Percentiles rank a stretch among this genome's conserved stretches.
phyloP scores from a whole-genome alignment of 1,140 invertebrate species.

The Chironomus tepperi region DNA sequence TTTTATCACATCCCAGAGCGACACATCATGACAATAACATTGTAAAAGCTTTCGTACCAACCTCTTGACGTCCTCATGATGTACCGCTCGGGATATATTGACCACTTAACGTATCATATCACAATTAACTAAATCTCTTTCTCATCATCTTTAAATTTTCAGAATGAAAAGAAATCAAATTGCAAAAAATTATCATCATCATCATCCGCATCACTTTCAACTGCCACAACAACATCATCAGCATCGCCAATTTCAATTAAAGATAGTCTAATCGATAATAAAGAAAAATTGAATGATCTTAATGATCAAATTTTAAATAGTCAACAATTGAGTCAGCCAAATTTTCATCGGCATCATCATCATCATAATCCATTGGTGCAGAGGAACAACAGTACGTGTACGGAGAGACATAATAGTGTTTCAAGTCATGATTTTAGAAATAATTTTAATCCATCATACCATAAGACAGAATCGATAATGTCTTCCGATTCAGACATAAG shows the following conservation, averaged over 20 bases:
- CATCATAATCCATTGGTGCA: not conserved
- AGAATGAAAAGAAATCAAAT: constrained; percentile 19
- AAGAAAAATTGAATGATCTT: constrained; percentile 20
- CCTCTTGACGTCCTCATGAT: no score
- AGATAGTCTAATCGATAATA: constrained; percentile 16
- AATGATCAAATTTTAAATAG: constrained; percentile 23
- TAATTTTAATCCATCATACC: constrained; percentile 27
- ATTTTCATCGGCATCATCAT: constrained; percentile 18
- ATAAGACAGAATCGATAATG: constrained; percentile 63
- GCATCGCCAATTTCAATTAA: constrained; percentile 1
- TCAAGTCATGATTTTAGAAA: constrained; percentile 16
- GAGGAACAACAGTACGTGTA: not conserved
- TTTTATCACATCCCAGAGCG: no score
- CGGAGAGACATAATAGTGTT: not conserved
- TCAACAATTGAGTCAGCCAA: constrained; percentile 12
- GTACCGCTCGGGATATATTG: no score
- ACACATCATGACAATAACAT: no score
- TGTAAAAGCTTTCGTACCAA: no score
- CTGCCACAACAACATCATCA: not conserved
- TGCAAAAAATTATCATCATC: constrained; percentile 16
- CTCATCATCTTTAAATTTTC: not conserved
- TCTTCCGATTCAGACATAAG: constrained; percentile 77
- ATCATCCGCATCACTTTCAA: constrained; percentile 17
- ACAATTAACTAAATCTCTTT: not conserved
- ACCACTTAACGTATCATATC: no score